These are phyloP conservation scores for Sitta europaea DNA, from an alignment of 2,113 vertebrate genomes.

Conservation along the genomic window DNA sequence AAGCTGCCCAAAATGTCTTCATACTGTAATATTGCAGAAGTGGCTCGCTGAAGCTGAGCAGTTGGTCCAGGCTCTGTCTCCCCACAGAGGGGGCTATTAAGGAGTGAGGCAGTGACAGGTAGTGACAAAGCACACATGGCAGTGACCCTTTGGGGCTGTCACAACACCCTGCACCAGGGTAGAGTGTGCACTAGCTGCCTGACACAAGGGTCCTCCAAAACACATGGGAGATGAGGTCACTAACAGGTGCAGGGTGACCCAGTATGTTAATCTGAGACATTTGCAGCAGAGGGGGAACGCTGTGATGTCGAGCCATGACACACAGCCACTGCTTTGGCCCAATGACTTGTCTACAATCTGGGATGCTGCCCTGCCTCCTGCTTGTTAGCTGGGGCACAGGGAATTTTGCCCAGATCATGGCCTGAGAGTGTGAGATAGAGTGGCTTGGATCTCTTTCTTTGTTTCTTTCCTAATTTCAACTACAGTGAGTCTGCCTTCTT, in stretches of 20 bases:
- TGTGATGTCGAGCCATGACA: accelerated
- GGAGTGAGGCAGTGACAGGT: neutral
- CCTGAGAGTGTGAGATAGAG: neutral
- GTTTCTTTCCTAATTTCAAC: neutral
- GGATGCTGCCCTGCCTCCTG: neutral
- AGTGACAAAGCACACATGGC: neutral
- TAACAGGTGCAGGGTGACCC: neutral
- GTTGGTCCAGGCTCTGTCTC: neutral
- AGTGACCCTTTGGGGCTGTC: neutral
- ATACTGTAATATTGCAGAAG: neutral
- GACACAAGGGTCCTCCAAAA: neutral
- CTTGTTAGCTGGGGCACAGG: neutral
- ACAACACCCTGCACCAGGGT: neutral
- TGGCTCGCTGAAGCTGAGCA: neutral
- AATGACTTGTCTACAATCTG: neutral
- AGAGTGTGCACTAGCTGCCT: neutral
- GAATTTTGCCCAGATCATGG: neutral
- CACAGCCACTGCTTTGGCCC: neutral
- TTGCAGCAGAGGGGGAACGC: neutral
- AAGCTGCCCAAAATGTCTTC: neutral
- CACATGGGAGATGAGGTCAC: accelerated
- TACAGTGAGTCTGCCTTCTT: neutral
- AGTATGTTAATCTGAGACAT: neutral
- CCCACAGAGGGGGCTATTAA: neutral
- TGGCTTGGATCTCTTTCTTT: neutral